phyloP scores from a whole-genome alignment of 2,113 vertebrate species.

The Pipa parva region DNA sequence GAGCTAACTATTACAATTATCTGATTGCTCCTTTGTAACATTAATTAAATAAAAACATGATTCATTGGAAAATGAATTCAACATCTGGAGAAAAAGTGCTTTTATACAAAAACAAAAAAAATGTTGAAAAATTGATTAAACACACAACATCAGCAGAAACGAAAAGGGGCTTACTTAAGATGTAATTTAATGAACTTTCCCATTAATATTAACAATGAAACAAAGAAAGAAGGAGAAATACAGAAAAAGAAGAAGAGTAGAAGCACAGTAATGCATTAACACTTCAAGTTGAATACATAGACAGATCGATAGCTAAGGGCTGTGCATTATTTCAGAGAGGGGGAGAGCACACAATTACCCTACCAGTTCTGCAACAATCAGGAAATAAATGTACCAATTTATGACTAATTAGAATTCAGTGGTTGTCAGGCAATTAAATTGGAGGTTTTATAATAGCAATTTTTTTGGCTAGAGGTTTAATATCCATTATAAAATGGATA shows the following conservation, averaged over 20 bases:
- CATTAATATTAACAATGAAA: too few species aligned
- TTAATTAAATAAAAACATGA: too few species aligned
- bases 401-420: constrained; percentile 42
- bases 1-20: constrained; percentile 18
- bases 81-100: too few species aligned
- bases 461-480: constrained; percentile 36
- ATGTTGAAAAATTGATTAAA: too few species aligned
- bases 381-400: constrained; percentile 36
- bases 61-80: too few species aligned
- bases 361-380: constrained; percentile 24
- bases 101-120: too few species aligned
- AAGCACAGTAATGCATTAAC: not conserved
- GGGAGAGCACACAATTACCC: constrained; percentile 1
- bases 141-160: too few species aligned
- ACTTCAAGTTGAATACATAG: constrained; percentile 2
- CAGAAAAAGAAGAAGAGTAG: constrained; percentile 12
- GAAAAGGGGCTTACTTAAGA: too few species aligned
- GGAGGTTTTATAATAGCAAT: constrained; percentile 32
- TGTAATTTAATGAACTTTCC: too few species aligned
- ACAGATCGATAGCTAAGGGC: constrained; percentile 27
- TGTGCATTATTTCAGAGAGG: not conserved
- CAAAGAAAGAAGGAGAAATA: too few species aligned
- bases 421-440: constrained; percentile 39
- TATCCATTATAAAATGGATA: constrained; percentile 42
- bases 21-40: too few species aligned